phyloP scores from a whole-genome alignment of 2,797 vertebrate genomes.

The Clamator glandarius region DNA sequence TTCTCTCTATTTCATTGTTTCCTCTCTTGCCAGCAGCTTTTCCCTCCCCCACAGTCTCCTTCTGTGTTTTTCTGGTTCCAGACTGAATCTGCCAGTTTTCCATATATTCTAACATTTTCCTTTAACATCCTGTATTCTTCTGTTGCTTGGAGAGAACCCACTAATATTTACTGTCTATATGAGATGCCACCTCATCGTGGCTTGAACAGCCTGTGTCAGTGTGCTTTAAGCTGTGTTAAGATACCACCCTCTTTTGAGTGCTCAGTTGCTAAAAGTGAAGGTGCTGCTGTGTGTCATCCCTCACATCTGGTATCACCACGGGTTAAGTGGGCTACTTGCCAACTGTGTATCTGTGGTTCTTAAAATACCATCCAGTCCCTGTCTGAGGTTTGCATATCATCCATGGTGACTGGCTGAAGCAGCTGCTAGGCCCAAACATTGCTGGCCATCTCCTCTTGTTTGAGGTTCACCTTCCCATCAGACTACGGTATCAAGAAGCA shows the following conservation, averaged over 20 bases:
- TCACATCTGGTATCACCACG: not conserved
- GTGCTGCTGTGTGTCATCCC: not conserved
- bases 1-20: not conserved
- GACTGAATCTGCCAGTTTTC: not conserved
- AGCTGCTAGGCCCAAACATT: slow-evolving; percentile 45
- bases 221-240: not conserved
- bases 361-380: slow-evolving; percentile 15
- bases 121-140: not conserved
- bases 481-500: not conserved
- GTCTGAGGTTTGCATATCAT: not conserved
- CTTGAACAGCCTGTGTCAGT: not conserved
- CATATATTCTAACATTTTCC: not conserved
- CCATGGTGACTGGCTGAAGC: slow-evolving; percentile 55
- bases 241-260: not conserved
- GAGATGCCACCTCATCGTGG: not conserved
- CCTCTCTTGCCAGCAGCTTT: not conserved
- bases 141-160: not conserved
- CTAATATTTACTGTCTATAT: not conserved
- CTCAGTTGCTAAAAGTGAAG: not conserved
- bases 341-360: slow-evolving; percentile 23
- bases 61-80: not conserved
- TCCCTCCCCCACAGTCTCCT: not conserved
- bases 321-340: not conserved
- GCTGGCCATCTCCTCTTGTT: not conserved
- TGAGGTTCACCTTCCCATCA: not conserved